These are phyloP conservation scores for Lepeophtheirus salmonis DNA, from an alignment of 1,140 invertebrate species.

Conservation along the genomic window DNA sequence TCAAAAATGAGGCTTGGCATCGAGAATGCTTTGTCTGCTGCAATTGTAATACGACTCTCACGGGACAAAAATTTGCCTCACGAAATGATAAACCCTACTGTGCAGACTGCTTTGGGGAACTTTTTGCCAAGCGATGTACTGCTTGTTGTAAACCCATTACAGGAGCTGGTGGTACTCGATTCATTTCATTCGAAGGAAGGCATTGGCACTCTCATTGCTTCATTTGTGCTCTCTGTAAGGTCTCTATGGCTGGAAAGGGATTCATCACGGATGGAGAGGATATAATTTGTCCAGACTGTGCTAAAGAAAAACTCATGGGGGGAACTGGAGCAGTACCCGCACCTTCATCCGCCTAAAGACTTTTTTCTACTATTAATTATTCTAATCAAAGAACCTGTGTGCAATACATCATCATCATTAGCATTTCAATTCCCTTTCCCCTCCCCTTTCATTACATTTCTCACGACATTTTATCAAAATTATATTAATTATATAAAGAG, in stretches of 20 bases:
- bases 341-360: not conserved
- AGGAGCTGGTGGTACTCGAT: constrained; percentile 85
- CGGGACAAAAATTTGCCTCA: constrained; percentile 91
- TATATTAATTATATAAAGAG: too few relatives aligned
- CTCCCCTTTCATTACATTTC: too few relatives aligned
- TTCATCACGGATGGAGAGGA: constrained; percentile 92
- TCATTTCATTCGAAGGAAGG: constrained; percentile 95
- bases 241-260: constrained; percentile 67
- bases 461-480: too few relatives aligned
- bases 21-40: constrained; percentile 94
- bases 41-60: constrained; percentile 75
- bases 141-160: constrained; percentile 91
- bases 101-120: constrained; percentile 89
- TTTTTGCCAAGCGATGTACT: constrained; percentile 92
- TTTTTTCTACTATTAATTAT: too few relatives aligned
- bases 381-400: too few relatives aligned
- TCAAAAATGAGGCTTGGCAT: constrained; percentile 98
- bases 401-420: too few relatives aligned
- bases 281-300: constrained; percentile 95
- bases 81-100: constrained; percentile 95
- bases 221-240: constrained; percentile 81
- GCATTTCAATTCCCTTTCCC: too few relatives aligned
- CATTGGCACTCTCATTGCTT: constrained; percentile 99
- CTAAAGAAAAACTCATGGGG: constrained; percentile 78
- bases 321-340: constrained; percentile 24